These are phyloP conservation scores for Parthenolecanium corni DNA, from an alignment of 2,888 invertebrate species.

Conservation along the genomic window DNA sequence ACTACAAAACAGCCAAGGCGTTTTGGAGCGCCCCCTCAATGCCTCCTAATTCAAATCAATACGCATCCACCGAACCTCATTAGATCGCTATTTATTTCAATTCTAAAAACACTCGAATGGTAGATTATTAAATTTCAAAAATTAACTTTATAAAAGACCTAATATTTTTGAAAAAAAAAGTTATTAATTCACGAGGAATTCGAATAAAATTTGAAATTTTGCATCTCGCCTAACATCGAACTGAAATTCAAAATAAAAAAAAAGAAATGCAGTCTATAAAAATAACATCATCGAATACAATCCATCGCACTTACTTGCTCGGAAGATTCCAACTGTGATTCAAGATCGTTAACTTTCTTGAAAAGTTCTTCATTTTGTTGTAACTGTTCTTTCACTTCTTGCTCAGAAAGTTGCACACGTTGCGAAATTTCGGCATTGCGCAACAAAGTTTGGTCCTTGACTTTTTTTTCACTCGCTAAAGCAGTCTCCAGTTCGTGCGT, in stretches of 20 bases:
- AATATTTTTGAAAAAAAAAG: no score
- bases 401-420: slow-evolving; percentile 61
- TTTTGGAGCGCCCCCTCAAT: no score
- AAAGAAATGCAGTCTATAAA: not conserved
- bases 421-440: slow-evolving; percentile 74
- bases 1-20: no score
- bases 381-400: slow-evolving; percentile 59
- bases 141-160: no score
- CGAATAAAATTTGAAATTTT: no score
- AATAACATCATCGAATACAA: not conserved
- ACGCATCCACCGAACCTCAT: no score
- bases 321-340: slow-evolving; percentile 40
- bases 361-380: slow-evolving; percentile 50
- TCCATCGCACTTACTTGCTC: slow-evolving; percentile 42
- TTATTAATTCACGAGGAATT: no score
- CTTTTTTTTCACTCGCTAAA: slow-evolving; percentile 47
- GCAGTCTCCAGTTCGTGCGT: slow-evolving; percentile 36
- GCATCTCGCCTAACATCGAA: no score
- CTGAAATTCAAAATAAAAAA: not conserved
- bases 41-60: no score
- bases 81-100: no score
- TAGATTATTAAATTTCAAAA: no score
- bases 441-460: slow-evolving; percentile 61
- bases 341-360: slow-evolving; percentile 46
- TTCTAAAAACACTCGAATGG: no score